phyloP scores from a whole-genome alignment of 1,140 invertebrate genomes.

The Portunus trituberculatus region DNA sequence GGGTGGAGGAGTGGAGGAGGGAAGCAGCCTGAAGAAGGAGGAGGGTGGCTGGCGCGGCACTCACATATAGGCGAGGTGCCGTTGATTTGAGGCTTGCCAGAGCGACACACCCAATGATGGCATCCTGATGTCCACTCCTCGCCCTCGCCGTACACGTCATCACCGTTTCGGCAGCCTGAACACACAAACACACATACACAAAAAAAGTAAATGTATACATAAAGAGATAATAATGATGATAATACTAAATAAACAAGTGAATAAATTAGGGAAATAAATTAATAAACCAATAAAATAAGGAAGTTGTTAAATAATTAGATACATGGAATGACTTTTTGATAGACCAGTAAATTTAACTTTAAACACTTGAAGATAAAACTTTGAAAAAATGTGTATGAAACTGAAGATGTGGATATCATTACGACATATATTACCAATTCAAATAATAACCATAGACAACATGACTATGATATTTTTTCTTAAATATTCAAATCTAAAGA shows the following conservation, averaged over 20 bases:
- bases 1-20: not conserved
- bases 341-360: no score
- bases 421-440: no score
- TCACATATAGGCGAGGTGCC: conserved; percentile 20
- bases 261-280: not conserved
- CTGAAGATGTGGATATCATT: no score
- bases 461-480: no score
- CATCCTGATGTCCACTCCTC: conserved; percentile 2
- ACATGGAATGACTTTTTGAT: not conserved
- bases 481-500: no score
- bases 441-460: no score
- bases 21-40: not conserved
- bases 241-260: not conserved
- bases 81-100: not conserved
- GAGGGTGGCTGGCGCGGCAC: not conserved
- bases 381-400: no score
- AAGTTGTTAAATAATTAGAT: not conserved
- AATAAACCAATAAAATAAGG: not conserved
- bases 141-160: conserved; percentile 30
- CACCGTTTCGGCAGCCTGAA: not conserved
- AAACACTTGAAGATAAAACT: no score
- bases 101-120: conserved; percentile 15
- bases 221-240: not conserved
- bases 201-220: not conserved
- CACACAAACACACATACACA: conserved; percentile 35